Evolutionary conservation across 30 jellyfish, hydroid and myxozoan genomes (phyloP).

Genomic region (Mastigias papua): DNA sequence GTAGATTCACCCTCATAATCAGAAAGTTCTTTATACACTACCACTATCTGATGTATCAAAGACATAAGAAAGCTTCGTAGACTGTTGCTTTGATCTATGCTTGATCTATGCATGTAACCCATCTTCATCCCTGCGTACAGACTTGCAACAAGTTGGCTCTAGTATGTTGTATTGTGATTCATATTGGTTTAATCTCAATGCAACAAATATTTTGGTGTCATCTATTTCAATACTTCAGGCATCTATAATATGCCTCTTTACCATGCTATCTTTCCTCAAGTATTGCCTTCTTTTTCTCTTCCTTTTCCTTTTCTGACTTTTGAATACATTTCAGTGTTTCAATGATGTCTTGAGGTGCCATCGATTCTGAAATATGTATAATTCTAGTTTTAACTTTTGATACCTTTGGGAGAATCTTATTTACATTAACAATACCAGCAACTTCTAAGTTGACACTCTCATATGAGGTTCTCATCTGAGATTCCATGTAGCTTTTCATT

Average conservation of each 20-base stretch:
- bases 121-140: no score
- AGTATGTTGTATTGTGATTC: background rate
- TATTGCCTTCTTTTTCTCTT: constrained; percentile 11
- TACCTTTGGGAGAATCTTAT: background rate
- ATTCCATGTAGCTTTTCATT: background rate
- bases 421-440: constrained; percentile 4
- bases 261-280: background rate
- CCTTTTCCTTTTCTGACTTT: background rate
- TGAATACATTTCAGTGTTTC: background rate
- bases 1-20: no score
- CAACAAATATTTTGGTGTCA: background rate
- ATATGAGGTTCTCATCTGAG: no score
- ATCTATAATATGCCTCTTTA: constrained; percentile 4
- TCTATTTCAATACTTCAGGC: background rate
- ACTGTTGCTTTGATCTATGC: no score
- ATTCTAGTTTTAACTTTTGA: constrained; percentile 1
- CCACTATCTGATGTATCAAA: no score
- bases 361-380: background rate
- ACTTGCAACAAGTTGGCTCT: no score
- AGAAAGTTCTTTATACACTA: no score
- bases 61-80: no score
- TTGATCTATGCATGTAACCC: no score
- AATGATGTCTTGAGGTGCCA: constrained; percentile 20
- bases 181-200: background rate
- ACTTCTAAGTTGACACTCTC: background rate